Percentiles rank a stretch among this genome's conserved stretches.
phyloP scores from a whole-genome alignment of 2,113 vertebrate genomes.

The Eulemur macaco region DNA sequence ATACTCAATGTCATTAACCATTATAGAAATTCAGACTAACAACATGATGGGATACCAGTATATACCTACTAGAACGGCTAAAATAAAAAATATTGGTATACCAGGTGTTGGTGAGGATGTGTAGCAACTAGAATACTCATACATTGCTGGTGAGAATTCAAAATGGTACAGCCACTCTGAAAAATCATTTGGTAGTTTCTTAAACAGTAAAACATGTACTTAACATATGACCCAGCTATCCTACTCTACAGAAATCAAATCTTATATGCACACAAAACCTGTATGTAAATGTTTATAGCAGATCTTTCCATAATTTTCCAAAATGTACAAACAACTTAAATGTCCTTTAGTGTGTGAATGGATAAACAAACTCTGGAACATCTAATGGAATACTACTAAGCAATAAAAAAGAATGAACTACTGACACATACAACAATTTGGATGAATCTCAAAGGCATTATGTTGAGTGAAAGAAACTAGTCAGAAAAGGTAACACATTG shows the following conservation, averaged over 20 bases:
- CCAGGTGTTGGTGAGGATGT: neutral
- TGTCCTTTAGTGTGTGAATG: neutral
- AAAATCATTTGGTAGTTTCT: neutral
- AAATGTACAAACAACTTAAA: neutral
- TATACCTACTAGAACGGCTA: neutral
- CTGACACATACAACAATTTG: neutral
- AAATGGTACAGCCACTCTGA: neutral
- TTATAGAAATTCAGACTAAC: constrained; percentile 11
- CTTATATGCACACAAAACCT: neutral
- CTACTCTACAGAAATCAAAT: constrained; percentile 18
- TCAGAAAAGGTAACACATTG: neutral
- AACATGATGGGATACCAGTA: neutral
- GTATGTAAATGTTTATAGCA: neutral
- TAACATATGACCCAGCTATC: neutral
- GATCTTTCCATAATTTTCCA: neutral
- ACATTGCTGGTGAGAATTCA: neutral
- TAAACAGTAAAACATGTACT: neutral
- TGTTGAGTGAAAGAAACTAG: neutral
- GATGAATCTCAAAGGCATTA: neutral
- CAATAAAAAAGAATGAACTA: neutral
- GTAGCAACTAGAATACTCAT: neutral
- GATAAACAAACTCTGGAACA: neutral
- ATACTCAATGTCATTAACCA: neutral
- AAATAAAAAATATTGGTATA: neutral
- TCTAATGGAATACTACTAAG: neutral